These are phyloP conservation scores for Leucania comma DNA, from an alignment of 2,888 invertebrate genomes.

Conservation along the genomic window DNA sequence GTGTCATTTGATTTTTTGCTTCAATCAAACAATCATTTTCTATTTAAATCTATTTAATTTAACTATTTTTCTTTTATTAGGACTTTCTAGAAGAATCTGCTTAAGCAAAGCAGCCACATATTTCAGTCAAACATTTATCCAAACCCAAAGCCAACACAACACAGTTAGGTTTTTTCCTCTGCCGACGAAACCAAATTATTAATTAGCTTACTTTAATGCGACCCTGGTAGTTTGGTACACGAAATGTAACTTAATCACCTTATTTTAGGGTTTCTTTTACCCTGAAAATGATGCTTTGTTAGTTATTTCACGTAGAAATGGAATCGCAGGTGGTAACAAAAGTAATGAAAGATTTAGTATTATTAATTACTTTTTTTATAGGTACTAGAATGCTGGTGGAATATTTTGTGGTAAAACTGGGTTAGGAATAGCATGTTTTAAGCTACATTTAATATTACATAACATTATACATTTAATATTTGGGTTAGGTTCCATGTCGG, in stretches of 20 bases:
- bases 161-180: conserved; percentile 42
- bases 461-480: conserved; percentile 13
- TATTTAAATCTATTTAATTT: too few relatives aligned
- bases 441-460: conserved; percentile 22
- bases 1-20: too few relatives aligned
- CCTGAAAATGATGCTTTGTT: conserved; percentile 6
- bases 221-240: conserved; percentile 33
- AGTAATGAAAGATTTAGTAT: conserved; percentile 62
- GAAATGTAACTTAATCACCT: conserved; percentile 35
- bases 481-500: conserved; percentile 26
- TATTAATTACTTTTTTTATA: conserved; percentile 54
- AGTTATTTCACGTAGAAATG: conserved; percentile 52
- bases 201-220: conserved; percentile 59
- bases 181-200: conserved; percentile 62
- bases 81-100: neutral
- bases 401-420: conserved; percentile 24
- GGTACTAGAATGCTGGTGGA: conserved; percentile 25
- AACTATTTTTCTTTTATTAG: neutral
- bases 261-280: conserved; percentile 29
- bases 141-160: conserved; percentile 36
- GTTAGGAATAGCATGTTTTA: conserved; percentile 20
- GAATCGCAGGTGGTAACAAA: conserved; percentile 56
- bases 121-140: conserved; percentile 10
- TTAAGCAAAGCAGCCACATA: neutral
- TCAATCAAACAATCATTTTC: too few relatives aligned